Evolutionary conservation across 2,888 invertebrate genomes (phyloP), one percentile per base, ranked within the genome.

Genomic region (Gortyna flavago): DNA sequence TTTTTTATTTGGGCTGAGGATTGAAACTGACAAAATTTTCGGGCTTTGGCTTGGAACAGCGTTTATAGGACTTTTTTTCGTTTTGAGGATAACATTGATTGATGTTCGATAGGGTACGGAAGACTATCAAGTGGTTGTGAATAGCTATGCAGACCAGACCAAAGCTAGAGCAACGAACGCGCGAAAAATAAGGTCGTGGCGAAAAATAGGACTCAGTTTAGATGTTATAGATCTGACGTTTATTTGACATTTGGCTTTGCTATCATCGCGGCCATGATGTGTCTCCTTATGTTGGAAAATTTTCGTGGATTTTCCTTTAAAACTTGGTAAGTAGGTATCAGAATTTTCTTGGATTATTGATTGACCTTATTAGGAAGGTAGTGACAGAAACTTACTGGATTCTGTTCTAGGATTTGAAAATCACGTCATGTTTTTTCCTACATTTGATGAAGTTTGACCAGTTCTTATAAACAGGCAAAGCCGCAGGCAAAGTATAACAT

Each of bases 251-350:
- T 66, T 18, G 3, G 0, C 21, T 25, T 32, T 57, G 32, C 32
- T n/a, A 62, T 1, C 32, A 62, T 1, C 32, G 18, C 38, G 8
- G 25, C 5, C 25, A 29, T 54, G 13, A 16, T 54, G 48, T 38
- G 18, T 38, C 18, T 32, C 0, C 6, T 32, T 41, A 54, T 5
- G 7, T 8, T 75, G n/a, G 13, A 9, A 2, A 35, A n/a, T 51
- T 80, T 54, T 77, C 48, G 54, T 16, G 11, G 25, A 57, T 32
- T 48, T 79, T 78, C 38, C 64, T 48, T 41, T n/a, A 41, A 6
- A 57, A 32, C 21, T 64, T 0, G 5, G 18, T n/a, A 9, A 21
- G 0, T 57, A 29, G 18, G 9, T 59, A 57, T 3, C 9, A 1
- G 16, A 67, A 44, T 62, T 32, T 75, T 76, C 48, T 59, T 11